These are phyloP conservation scores for Ovibos moschatus DNA, from an alignment of 2,113 vertebrate species.

Conservation along the genomic window DNA sequence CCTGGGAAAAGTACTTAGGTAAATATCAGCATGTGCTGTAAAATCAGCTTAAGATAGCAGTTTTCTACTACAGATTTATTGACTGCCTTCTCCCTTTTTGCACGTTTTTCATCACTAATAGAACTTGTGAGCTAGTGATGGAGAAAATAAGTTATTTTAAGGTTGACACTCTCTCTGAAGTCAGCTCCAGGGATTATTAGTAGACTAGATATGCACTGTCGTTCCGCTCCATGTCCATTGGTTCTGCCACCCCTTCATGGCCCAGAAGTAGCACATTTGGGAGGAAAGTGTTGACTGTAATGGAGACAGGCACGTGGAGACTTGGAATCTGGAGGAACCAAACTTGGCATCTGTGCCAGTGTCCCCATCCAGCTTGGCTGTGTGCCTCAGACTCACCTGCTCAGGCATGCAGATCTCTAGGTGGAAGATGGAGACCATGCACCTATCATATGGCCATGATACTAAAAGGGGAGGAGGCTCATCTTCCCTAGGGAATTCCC, in stretches of 20 bases:
- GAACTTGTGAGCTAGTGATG: neutral
- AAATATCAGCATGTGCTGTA: neutral
- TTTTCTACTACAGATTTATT: neutral
- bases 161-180: neutral
- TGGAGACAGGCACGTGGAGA: neutral
- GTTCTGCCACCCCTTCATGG: neutral
- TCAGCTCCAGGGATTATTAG: neutral
- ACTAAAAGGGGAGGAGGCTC: neutral
- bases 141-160: conserved; percentile 12
- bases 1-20: neutral
- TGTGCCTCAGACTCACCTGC: neutral
- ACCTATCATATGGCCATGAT: too few relatives aligned
- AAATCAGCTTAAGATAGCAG: neutral
- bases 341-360: neutral
- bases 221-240: neutral
- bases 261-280: neutral
- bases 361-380: neutral
- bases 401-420: neutral
- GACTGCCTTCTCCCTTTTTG: neutral
- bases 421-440: neutral
- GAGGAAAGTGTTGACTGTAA: neutral
- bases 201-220: neutral
- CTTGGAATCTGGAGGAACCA: neutral
- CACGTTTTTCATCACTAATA: neutral
- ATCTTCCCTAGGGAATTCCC: neutral